phyloP scores from a whole-genome alignment of 2,797 vertebrate species.

The Coccyzus lansbergi region DNA sequence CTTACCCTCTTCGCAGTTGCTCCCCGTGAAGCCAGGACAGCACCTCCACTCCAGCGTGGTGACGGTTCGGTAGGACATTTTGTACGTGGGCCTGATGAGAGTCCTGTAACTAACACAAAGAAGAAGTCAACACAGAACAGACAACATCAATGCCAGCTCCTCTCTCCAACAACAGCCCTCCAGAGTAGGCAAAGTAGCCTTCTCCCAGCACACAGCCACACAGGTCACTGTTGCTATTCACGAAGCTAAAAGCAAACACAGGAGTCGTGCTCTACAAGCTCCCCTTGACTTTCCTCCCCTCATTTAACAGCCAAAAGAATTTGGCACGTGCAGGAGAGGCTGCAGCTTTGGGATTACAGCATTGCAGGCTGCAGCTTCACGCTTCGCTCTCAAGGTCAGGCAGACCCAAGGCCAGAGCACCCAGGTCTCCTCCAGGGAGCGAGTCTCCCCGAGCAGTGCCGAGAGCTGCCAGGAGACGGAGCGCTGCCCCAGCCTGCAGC shows the following conservation, averaged over 20 bases:
- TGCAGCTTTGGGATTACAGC: slow-evolving; percentile 34
- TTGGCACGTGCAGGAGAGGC: slow-evolving; percentile 5
- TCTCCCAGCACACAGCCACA: not conserved
- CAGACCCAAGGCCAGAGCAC: not conserved
- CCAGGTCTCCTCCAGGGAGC: not conserved
- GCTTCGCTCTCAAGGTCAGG: not conserved
- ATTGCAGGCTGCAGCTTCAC: not conserved
- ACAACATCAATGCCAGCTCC: not conserved
- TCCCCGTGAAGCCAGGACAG: slow-evolving; percentile 94
- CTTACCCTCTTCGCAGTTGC: slow-evolving; percentile 92
- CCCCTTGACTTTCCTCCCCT: slow-evolving; percentile 20
- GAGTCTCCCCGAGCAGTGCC: not conserved
- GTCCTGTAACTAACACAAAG: slow-evolving; percentile 91
- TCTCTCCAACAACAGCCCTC: not conserved
- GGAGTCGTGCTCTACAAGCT: slow-evolving; percentile 4
- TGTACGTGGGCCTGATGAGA: slow-evolving; percentile 90
- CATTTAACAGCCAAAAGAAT: slow-evolving; percentile 46
- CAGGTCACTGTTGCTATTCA: slow-evolving; percentile 31
- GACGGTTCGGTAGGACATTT: slow-evolving; percentile 89
- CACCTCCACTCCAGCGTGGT: slow-evolving; percentile 94
- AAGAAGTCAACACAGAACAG: not conserved
- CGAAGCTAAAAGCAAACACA: slow-evolving; percentile 43
- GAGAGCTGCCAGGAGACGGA: not conserved
- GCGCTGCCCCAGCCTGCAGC: not conserved
- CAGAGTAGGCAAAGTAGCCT: not conserved